Conservation (phyloP, 2,797 vertebrate genomes). For the Ptychobarbus kaznakovi region DNA sequence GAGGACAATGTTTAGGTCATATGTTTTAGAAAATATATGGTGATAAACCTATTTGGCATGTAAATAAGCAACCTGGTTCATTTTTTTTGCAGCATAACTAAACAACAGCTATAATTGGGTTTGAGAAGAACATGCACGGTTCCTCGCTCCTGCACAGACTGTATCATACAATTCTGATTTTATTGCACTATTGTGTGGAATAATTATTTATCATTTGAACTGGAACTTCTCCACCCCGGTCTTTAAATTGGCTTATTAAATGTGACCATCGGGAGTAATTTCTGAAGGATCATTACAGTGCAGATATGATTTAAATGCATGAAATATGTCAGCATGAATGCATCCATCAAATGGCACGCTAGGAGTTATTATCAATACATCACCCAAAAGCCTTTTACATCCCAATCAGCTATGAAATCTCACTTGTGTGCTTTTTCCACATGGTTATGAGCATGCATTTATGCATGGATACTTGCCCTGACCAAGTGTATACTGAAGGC, state of each 20-base stretch:
- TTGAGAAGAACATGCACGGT: conserved; percentile 10
- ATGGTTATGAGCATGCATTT: not conserved
- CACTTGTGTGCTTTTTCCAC: not conserved
- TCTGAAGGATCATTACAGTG: conserved; percentile 10
- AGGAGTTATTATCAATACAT: conserved; percentile 28
- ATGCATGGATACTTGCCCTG: not conserved
- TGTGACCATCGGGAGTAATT: conserved; percentile 20
- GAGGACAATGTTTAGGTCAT: not conserved
- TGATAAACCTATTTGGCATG: not conserved
- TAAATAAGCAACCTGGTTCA: conserved; percentile 6
- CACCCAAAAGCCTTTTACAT: conserved; percentile 34
- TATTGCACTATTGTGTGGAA: conserved; percentile 23
- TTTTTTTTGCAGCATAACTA: not conserved
- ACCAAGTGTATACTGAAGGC: not conserved
- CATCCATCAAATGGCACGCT: conserved; percentile 33
- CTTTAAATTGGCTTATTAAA: conserved; percentile 29
- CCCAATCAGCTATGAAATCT: conserved; percentile 11
- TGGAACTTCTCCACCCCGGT: conserved; percentile 12
- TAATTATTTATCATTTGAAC: conserved; percentile 28
- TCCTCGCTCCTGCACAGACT: not conserved
- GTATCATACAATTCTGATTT: conserved; percentile 9
- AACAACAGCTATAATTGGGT: conserved; percentile 21
- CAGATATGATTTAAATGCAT: conserved; percentile 43
- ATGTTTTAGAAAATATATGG: conserved; percentile 6
- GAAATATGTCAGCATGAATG: conserved; percentile 32